Percentiles rank a stretch among this genome's conserved stretches.
These are phyloP conservation scores for Channa argus DNA, from an alignment of 2,113 vertebrate genomes.

Conservation along the genomic window DNA sequence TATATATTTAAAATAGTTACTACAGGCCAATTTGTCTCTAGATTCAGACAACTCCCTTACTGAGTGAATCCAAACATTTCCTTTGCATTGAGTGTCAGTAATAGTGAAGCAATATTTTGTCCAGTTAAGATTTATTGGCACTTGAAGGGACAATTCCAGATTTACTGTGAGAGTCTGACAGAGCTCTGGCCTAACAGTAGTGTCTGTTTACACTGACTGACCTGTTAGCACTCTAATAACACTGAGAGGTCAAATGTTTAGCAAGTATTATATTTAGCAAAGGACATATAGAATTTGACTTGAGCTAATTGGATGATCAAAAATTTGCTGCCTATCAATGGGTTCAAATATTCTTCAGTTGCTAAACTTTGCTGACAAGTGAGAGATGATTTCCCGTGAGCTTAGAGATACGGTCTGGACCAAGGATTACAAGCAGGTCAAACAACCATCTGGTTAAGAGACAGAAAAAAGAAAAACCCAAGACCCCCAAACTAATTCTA, in stretches of 20 bases:
- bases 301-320: not conserved
- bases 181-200: slow-evolving; percentile 22
- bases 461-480: slow-evolving; percentile 1
- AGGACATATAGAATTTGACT: no score
- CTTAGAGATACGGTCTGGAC: not conserved
- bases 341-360: slow-evolving; percentile 1
- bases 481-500: slow-evolving; percentile 12
- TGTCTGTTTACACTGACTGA: not conserved
- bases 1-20: not conserved
- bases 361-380: not conserved
- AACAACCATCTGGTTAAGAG: slow-evolving; percentile 26
- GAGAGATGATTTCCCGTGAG: not conserved
- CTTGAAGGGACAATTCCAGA: slow-evolving; percentile 56
- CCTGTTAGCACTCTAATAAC: not conserved
- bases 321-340: not conserved
- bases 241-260: no score
- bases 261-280: not conserved
- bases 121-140: slow-evolving; percentile 72
- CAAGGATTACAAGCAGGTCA: slow-evolving; percentile 18
- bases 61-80: not conserved
- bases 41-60: not conserved
- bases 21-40: not conserved
- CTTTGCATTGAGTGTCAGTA: slow-evolving; percentile 12
- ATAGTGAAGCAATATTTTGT: slow-evolving; percentile 21
- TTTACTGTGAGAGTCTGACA: slow-evolving; percentile 3